Conservation (phyloP, 2,888 invertebrate genomes). For the Diabrotica balteata region DNA sequence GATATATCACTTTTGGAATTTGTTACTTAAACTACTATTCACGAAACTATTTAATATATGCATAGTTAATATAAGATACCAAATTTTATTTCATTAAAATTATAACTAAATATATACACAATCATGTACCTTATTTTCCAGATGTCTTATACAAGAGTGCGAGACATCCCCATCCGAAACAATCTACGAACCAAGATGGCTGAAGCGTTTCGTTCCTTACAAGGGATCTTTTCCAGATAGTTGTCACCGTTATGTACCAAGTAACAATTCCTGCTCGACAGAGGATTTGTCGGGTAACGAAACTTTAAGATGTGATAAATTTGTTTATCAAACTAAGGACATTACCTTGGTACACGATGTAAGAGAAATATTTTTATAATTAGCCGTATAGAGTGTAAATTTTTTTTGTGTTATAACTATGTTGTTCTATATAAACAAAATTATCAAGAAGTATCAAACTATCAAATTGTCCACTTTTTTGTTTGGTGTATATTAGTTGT, state of each 20-base stretch:
- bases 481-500: too few species aligned
- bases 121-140: constrained; percentile 41
- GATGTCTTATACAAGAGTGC: constrained; percentile 65
- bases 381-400: too few species aligned
- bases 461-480: too few species aligned
- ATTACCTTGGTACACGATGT: constrained; percentile 55
- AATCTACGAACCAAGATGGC: constrained; percentile 59
- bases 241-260: constrained; percentile 43
- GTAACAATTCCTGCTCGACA: constrained; percentile 37
- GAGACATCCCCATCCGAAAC: constrained; percentile 53
- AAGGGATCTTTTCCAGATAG: constrained; percentile 45
- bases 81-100: too few species aligned
- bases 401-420: too few species aligned
- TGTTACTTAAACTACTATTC: too few species aligned
- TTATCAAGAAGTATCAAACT: too few species aligned
- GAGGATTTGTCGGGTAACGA: constrained; percentile 44
- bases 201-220: constrained; percentile 60
- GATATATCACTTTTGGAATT: too few species aligned
- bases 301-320: constrained; percentile 46
- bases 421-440: too few species aligned
- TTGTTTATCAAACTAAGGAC: constrained; percentile 51
- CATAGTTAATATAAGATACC: too few species aligned
- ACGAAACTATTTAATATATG: too few species aligned
- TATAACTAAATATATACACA: too few species aligned
- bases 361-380: constrained; percentile 35